These are phyloP conservation scores for Apocrypta bakeri DNA, from an alignment of 1,140 invertebrate genomes.

Conservation along the genomic window DNA sequence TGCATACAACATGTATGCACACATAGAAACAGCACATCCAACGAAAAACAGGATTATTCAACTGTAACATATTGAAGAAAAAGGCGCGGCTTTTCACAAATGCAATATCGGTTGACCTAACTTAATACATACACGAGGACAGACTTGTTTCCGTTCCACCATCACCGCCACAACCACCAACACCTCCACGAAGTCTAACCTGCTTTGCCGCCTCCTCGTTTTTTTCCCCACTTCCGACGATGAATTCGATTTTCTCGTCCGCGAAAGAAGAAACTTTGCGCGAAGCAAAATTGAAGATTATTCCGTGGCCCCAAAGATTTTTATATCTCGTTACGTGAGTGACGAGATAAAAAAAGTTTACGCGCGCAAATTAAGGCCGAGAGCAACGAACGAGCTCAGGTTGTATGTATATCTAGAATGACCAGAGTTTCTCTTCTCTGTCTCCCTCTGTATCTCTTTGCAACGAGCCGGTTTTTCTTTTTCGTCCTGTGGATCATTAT, in stretches of 20 bases:
- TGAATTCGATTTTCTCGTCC: not conserved
- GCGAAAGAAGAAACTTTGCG: not conserved
- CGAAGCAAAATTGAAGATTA: too few relatives aligned
- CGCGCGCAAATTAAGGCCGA: constrained; percentile 26
- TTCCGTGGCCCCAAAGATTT: too few relatives aligned
- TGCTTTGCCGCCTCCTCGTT: not conserved
- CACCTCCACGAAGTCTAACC: not conserved
- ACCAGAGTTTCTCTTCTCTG: not conserved
- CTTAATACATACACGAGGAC: not conserved
- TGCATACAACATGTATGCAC: too few relatives aligned
- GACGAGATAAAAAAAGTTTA: not conserved
- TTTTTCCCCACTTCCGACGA: not conserved
- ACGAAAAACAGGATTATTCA: too few relatives aligned
- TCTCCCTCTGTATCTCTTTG: not conserved
- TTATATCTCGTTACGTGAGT: not conserved
- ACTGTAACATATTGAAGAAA: too few relatives aligned
- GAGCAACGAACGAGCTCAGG: not conserved
- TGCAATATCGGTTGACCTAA: not conserved
- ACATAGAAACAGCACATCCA: too few relatives aligned
- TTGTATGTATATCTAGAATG: not conserved
- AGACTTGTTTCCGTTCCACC: not conserved
- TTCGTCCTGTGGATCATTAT: not conserved
- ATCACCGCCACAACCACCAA: too few relatives aligned
- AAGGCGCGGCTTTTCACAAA: too few relatives aligned
- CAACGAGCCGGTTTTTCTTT: not conserved